Percentiles rank a stretch among this genome's conserved stretches.
phyloP scores from a whole-genome alignment of 2,113 vertebrate genomes.

The Aviceda subcristata region DNA sequence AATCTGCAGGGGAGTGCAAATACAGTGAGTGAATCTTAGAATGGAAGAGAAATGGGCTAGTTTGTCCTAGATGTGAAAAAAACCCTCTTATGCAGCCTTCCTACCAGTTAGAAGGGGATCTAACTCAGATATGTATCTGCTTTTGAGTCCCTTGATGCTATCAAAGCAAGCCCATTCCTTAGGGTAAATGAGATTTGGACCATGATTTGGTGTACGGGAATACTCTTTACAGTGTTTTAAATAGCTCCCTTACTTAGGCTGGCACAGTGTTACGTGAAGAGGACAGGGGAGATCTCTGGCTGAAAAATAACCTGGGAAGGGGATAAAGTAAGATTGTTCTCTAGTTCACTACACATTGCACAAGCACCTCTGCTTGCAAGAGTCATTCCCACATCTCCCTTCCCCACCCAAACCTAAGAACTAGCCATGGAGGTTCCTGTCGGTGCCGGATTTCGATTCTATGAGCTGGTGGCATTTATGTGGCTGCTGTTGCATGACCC shows the following conservation, averaged over 20 bases:
- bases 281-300: neutral
- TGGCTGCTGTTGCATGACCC: neutral
- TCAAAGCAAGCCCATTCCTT: neutral
- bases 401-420: neutral
- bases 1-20: neutral
- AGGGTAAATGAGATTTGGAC: neutral
- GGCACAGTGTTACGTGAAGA: neutral
- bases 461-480: neutral
- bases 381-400: neutral
- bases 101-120: neutral
- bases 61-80: neutral
- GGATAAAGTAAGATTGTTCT: neutral
- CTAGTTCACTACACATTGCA: neutral
- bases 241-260: neutral
- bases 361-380: neutral
- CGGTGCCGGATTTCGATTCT: neutral
- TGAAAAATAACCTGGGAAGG: neutral
- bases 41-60: neutral
- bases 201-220: neutral
- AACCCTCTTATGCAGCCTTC: neutral
- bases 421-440: neutral
- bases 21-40: neutral
- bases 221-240: neutral
- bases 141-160: neutral
- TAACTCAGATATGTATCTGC: neutral